Evolutionary conservation across 2,888 invertebrate species (phyloP), one percentile per base, ranked within the genome.

Genomic region (Epiblema foenella): DNA sequence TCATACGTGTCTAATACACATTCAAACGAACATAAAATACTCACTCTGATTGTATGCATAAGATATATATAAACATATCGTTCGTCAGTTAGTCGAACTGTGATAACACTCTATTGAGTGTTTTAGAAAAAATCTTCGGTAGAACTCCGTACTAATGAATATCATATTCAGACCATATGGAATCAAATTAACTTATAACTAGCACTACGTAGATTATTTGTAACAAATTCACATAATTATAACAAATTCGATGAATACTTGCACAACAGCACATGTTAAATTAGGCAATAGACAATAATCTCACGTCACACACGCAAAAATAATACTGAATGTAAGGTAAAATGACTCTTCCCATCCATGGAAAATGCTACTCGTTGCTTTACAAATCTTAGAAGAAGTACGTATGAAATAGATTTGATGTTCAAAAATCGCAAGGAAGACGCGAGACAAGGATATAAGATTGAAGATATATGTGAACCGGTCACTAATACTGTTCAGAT

Each of bases 111-210:
- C 49, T 10, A 59, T 68, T 29, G 51, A 64, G 69, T 58, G 46
- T 69, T 68, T 56, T 17, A 39, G 51, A 24, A 24, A 57, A 65
- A 59, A 54, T 70, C 70, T 70, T 70, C 65, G 70, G 70, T 70
- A 65, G 65, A 59, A 54, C 49, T 52, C 52, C 12, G 65, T 65
- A 70, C 17, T 54, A 46, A 39, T n/a, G 33, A 52, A 33, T 58
- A 59, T 59, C 39, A 42, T 60, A 39, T 29, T 67, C 18, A 62
- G 20, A 46, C 20, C 17, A 46, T 65, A 51, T 15, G 33, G n/a
- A 20, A 33, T 33, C 33, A 33, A 66, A 18, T 17, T 18, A 18
- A 42, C 17, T 51, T 54, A 67, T 37, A 24, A 67, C 46, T 62
- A 56, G 37, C 56, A 33, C 62, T 68, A 68, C 46, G 18, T 3